phyloP scores from a whole-genome alignment of 2,888 invertebrate species.

The Cantharis lateralis region DNA sequence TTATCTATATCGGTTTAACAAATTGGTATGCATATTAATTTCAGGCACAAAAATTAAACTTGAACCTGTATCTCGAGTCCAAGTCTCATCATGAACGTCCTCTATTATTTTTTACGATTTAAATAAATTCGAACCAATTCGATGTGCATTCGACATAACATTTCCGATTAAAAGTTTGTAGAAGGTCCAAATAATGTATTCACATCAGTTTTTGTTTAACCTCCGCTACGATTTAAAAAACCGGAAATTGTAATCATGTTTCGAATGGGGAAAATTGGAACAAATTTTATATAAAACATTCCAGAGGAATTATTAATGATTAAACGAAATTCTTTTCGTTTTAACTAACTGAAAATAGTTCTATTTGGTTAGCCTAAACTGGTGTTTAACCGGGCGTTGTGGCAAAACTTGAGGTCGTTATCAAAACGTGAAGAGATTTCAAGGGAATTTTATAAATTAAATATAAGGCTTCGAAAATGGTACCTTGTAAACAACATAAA shows the following conservation, averaged over 20 bases:
- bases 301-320: background rate
- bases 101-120: background rate
- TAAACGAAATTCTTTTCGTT: background rate
- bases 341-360: background rate
- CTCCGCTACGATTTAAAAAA: background rate
- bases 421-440: slow-evolving; percentile 5
- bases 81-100: background rate
- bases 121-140: background rate
- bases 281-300: background rate
- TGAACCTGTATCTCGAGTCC: background rate
- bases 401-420: slow-evolving; percentile 1
- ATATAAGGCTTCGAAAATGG: background rate
- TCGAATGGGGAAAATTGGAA: background rate
- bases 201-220: background rate
- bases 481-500: background rate
- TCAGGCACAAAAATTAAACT: too few species aligned
- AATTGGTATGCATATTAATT: background rate
- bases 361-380: background rate
- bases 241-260: background rate
- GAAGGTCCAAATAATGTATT: background rate
- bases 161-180: background rate
- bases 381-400: background rate
- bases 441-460: slow-evolving; percentile 6
- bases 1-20: background rate
- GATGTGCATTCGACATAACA: background rate